Evolutionary conservation across 2,888 invertebrate genomes (phyloP), one percentile per base, ranked within the genome.

Genomic region (Pristionchus arcanus): DNA sequence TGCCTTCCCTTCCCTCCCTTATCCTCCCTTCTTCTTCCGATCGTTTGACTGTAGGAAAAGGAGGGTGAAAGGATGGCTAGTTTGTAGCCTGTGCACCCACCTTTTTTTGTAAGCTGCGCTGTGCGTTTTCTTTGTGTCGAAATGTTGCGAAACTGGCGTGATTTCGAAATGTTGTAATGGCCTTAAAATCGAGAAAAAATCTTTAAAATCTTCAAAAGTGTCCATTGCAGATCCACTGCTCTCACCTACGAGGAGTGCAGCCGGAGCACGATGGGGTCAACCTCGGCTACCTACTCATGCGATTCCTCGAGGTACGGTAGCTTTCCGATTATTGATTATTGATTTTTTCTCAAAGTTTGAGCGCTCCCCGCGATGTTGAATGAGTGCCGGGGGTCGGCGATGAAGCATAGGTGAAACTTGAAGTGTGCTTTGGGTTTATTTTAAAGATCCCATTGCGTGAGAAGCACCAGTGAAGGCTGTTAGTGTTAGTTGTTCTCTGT

Each of bases 211-310:
- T 63, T 85, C 31, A 15, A n/a, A 49, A 21, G 37, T n/a, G 28
- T 37, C 25, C n/a, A 74, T 92, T 92, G 89, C 91, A 93, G 91
- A 91, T 92, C n/a, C 90, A 92, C 89, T 91, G 90, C 11, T 77
- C 90, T 59, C 85, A 90, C 31, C 90, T 91, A 87, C 87, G 92
- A 28, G 71, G 84, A 42, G 90, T 89, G 81, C 87, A 90, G 15
- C 90, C 91, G 16, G 90, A 91, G 83, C 91, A 91, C 81, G 63
- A 90, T 0, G 91, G 90, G 21, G 92, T 93, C 94, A 99, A 99
- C 96, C 96, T 99, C 92, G 99, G 98, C 90, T 95, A 96, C 87
- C 92, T 96, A 88, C 90, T 94, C 34, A 90, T 94, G 55, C 92
- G 93, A 25, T 94, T 94, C 71, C 92, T 94, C 63, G 93, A 93